phyloP scores from a whole-genome alignment of 2,888 invertebrate species.

The Cenopis cana region DNA sequence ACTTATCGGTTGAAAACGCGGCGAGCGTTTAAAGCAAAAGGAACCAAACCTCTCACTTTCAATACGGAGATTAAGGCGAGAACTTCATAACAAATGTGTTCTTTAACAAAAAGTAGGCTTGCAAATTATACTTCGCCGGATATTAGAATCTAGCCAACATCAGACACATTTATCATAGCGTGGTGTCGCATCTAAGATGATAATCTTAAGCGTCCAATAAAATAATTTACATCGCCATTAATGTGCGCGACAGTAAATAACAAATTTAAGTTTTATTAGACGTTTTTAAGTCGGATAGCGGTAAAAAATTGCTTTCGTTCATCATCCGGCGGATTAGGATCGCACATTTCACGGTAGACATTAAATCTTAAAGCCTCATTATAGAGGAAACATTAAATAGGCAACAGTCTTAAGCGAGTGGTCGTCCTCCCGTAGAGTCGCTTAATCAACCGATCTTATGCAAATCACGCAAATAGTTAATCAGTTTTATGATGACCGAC shows the following conservation, averaged over 20 bases:
- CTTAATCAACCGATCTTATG: slow-evolving; percentile 73
- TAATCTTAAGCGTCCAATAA: slow-evolving; percentile 61
- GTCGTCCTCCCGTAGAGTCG: slow-evolving; percentile 58
- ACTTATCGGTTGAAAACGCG: slow-evolving; percentile 31
- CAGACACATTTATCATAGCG: slow-evolving; percentile 40
- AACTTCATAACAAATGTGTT: slow-evolving; percentile 32
- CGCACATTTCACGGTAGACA: slow-evolving; percentile 63
- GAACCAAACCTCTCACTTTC: slow-evolving; percentile 35
- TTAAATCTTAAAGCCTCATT: slow-evolving; percentile 64
- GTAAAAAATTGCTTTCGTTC: slow-evolving; percentile 66
- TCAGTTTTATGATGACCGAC: slow-evolving; percentile 71
- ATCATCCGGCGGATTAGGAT: slow-evolving; percentile 64
- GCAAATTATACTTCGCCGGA: slow-evolving; percentile 41
- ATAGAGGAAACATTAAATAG: slow-evolving; percentile 71
- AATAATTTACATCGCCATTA: slow-evolving; percentile 60
- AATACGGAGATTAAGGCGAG: slow-evolving; percentile 32
- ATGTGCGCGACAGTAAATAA: slow-evolving; percentile 66
- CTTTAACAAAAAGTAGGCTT: slow-evolving; percentile 34
- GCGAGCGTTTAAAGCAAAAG: slow-evolving; percentile 24
- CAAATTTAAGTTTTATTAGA: slow-evolving; percentile 70
- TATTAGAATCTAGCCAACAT: slow-evolving; percentile 35
- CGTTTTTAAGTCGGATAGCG: slow-evolving; percentile 70
- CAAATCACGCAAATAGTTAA: slow-evolving; percentile 73
- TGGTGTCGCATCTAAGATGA: slow-evolving; percentile 45
- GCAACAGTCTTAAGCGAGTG: slow-evolving; percentile 66